A percentile compares a stretch with the other conserved stretches of the same genome.
Evolutionary conservation across 2,888 invertebrate species (phyloP).

Genomic region (Cerastoderma edule): DNA sequence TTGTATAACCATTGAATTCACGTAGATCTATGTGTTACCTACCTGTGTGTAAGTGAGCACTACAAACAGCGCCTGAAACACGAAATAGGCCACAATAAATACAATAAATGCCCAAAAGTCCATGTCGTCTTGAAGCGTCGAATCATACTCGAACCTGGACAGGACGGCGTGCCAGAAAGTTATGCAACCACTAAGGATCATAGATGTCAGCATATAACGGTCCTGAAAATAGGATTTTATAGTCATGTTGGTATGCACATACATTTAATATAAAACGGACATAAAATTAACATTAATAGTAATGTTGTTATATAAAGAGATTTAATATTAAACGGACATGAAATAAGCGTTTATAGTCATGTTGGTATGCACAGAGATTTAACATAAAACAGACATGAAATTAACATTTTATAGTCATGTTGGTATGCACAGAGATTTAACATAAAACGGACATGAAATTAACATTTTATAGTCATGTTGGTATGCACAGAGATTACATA

Average conservation of each 20-base stretch:
- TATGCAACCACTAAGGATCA: constrained; percentile 60
- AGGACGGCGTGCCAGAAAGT: constrained; percentile 67
- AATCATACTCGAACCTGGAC: constrained; percentile 54
- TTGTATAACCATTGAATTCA: too few relatives aligned
- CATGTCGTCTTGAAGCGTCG: constrained; percentile 45
- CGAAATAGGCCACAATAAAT: constrained; percentile 53
- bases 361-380: too few relatives aligned
- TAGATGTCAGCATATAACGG: constrained; percentile 58
- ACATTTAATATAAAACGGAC: too few relatives aligned
- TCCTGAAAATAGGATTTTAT: constrained; percentile 50
- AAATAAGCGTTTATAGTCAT: too few relatives aligned
- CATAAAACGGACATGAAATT: too few relatives aligned
- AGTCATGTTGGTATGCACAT: too few relatives aligned
- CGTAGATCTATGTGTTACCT: constrained; percentile 26
- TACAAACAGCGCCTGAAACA: constrained; percentile 58
- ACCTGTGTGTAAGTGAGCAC: constrained; percentile 48
- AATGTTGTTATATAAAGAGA: background rate
- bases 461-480: too few relatives aligned
- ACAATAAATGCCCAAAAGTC: constrained; percentile 64
- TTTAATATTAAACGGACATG: too few relatives aligned
- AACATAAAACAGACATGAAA: too few relatives aligned
- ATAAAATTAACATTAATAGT: background rate
- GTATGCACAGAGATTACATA: too few relatives aligned
- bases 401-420: too few relatives aligned
- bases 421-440: too few relatives aligned